Base-by-base conservation (phyloP, 2,888 invertebrate species). In the Aleiodes leptofemur region DNA sequence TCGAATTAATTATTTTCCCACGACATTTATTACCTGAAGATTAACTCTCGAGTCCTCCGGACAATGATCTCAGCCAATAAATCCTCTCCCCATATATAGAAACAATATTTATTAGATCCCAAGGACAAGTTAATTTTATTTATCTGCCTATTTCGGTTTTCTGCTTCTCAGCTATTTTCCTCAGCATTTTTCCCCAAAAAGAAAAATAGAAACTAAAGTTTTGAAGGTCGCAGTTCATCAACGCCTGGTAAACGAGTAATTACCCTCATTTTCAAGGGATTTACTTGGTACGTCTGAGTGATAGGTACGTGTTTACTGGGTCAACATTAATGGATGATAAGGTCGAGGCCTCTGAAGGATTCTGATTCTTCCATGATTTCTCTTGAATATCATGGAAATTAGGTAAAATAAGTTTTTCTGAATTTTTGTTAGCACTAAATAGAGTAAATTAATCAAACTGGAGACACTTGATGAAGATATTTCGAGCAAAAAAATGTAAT, bases 201-300 rank as follows among this genome's bases (percentile, higher is more conserved):
- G 43, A 43, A 43, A 43, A 43, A 9, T 43, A 9, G 43, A 43
- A 43, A 43, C 43, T 6, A 38, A 14, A 38, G 16, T 13, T 61
- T 61, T 61, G 14, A 61, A 61, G 61, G 61, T 61, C 61, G 61
- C 61, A 61, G 61, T 61, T 61, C 34, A 61, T 61, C 61, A 61
- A 61, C 43, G 61, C 34, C 61, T 61, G n/a, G n/a, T 38, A 38
- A 61, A 61, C 61, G 61, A 61, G 61, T 61, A 61, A 61, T 61
- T 61, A 61, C 34, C 61, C 61, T 61, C 34, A 13, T 61, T 34
- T 61, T 38, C 23, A 23, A 61, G 61, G 61, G 61, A 11, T 14
- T 55, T 55, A 38, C 9, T 61, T 4, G n/a, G 59, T 59, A 59
- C 34, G 59, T 59, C 59, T 59, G 59, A 59, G 59, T 59, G 59